Evolutionary conservation across 2,888 invertebrate species (phyloP), one percentile per base, ranked within the genome.

Genomic region (Trissolcus japonicus): DNA sequence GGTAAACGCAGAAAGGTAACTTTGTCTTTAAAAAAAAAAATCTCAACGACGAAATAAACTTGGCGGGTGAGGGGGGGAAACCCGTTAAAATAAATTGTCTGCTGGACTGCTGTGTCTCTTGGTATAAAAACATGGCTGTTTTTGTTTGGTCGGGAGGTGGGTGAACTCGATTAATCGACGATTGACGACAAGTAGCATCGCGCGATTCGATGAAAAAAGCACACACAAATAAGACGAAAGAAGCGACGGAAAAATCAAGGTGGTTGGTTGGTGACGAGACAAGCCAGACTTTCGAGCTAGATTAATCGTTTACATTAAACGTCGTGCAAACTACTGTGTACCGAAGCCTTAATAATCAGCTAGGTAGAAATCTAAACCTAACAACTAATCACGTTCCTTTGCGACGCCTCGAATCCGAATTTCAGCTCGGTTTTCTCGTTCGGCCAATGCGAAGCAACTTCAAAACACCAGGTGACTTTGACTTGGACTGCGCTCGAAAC

Each of bases 281-380:
- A 51, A 41, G 59, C 69, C 56, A 46, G 80, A 79, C 57, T 80
- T 80, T 82, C 78, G 79, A 83, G 78, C 83, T 80, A 81, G 80
- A 83, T 86, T 84, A 86, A 21, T 13, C 78, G 72, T 75, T 78
- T 84, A 84, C 69, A 79, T 80, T 81, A 75, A 57, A 77, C 76
- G 82, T 83, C 82, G 81, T 82, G 82, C 83, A 83, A 83, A 83
- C 86, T 86, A 85, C 73, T 86, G 84, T 72, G 78, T 83, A 86
- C 81, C 81, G 81, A 83, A 83, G 82, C 82, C 85, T 85, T 76
- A n/a, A 76, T 35, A 35, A 83, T 79, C 69, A 80, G 78, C 81
- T 83, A 83, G 69, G 81, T 82, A 80, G 80, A 82, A 86, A 84
- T 85, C 86, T 87, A 86, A 80, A 61, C 81, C 86, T 86, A 85